Evolutionary conservation across 2,888 invertebrate genomes (phyloP).

Genomic region (Melipona beecheii): DNA sequence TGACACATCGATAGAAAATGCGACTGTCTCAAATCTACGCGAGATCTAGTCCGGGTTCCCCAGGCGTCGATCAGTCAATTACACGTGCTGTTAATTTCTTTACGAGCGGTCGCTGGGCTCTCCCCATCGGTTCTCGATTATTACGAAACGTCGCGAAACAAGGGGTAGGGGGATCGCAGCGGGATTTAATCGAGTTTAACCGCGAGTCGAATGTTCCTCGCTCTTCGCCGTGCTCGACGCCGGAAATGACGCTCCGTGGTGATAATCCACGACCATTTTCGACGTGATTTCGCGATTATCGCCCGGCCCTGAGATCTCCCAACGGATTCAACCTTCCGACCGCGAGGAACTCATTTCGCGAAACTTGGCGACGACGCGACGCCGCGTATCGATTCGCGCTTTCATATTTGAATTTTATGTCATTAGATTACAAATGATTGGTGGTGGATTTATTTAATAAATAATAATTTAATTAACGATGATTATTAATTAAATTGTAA

Average conservation of each 20-base stretch:
- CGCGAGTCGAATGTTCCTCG: conserved; percentile 25
- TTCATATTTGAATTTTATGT: not conserved
- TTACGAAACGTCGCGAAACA: conserved; percentile 19
- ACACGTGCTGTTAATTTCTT: conserved; percentile 28
- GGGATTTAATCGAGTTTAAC: conserved; percentile 38
- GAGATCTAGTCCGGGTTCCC: not conserved
- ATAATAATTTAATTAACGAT: no score
- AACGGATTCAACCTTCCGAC: not conserved
- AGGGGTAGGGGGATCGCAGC: not conserved
- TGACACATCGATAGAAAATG: no score
- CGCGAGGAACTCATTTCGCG: not conserved
- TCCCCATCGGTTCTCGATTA: conserved; percentile 37
- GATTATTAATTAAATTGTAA: no score
- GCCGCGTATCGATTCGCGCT: not conserved
- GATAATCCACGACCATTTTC: conserved; percentile 8
- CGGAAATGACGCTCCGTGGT: not conserved
- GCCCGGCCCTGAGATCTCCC: not conserved
- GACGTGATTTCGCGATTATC: conserved; percentile 14
- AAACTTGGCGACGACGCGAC: not conserved
- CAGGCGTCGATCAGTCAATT: conserved; percentile 31
- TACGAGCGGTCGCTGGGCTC: conserved; percentile 15
- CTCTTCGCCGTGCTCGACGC: not conserved
- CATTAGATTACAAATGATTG: not conserved
- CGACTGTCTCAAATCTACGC: no score
- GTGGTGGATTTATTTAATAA: no score